Conservation (phyloP, 2,113 vertebrate genomes). For the Ophthalmolycus amberensis region DNA sequence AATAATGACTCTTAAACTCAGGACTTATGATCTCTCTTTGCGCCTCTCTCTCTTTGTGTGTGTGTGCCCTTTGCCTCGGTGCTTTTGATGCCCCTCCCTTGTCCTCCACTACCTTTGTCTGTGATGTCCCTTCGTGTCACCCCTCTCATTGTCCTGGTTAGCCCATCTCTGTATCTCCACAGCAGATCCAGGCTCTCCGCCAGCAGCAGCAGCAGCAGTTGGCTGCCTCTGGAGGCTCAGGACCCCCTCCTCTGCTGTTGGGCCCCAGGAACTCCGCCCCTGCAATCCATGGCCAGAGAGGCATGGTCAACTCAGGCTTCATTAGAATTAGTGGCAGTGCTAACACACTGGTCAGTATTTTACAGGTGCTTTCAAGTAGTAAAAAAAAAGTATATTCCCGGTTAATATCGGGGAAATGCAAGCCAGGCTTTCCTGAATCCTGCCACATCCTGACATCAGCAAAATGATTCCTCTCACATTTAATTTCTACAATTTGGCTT, state of each 20-base stretch:
- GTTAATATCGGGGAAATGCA: background rate
- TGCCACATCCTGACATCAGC: background rate
- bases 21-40: slow-evolving; percentile 62
- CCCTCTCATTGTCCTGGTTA: slow-evolving; percentile 76
- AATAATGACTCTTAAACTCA: slow-evolving; percentile 22
- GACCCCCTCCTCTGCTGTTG: slow-evolving; percentile 91
- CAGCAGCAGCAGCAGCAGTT: slow-evolving; percentile 95
- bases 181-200: slow-evolving; percentile 94
- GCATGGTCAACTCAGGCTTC: slow-evolving; percentile 89
- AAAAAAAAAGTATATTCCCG: background rate
- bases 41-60: slow-evolving; percentile 55
- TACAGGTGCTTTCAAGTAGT: slow-evolving; percentile 19
- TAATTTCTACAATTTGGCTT: background rate
- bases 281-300: slow-evolving; percentile 85
- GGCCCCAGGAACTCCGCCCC: slow-evolving; percentile 89
- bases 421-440: background rate
- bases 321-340: slow-evolving; percentile 76
- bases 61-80: slow-evolving; percentile 63
- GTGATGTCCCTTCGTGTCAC: slow-evolving; percentile 45
- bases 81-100: slow-evolving; percentile 55
- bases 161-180: slow-evolving; percentile 86
- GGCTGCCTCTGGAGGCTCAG: slow-evolving; percentile 85
- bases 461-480: background rate
- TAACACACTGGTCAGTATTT: slow-evolving; percentile 76
- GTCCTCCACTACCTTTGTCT: slow-evolving; percentile 36